Base-by-base conservation (phyloP, 2,888 invertebrate genomes). In the Morpho helenor region DNA sequence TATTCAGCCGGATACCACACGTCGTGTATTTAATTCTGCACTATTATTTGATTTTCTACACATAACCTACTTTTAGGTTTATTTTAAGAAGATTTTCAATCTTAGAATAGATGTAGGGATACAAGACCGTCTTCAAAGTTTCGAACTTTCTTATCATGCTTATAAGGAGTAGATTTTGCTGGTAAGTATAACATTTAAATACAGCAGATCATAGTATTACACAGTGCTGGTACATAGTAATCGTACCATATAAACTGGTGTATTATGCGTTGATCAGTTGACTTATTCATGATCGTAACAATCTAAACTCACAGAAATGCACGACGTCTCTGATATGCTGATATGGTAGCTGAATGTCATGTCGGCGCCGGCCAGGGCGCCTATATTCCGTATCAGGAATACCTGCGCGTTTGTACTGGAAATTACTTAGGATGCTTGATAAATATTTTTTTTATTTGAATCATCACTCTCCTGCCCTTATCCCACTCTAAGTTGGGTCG, bases 241-340 rank as follows among this genome's bases (percentile, higher is more conserved):
- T 63, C 59, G 57, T 56, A 60, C 62, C 52, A 62, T 56, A 62
- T 64, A 66, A 63, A 62, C 65, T 56, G 60, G 56, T 65, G 31
- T 61, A 65, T 62, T 67, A 66, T 68, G 67, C 66, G 62, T 63
- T 59, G 62, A 69, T 69, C 65, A 65, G 67, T 73, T 78, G 77
- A 75, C 74, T 79, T 78, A 83, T 82, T 80, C 80, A 80, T 76
- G 77, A 66, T 68, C 59, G 61, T 59, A 52, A 58, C 66, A 71
- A 76, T 74, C 75, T 75, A 68, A 67, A 60, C 72, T 72, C 67
- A 66, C 60, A 75, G 74, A 75, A 78, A 71, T 65, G 66, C 68
- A 59, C 62, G 68, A 66, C 69, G 68, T 65, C 66, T 72, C 69
- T 16, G 74, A 76, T 79, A 79, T 77, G 77, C 76, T 73, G 76